phyloP scores from a whole-genome alignment of 2,113 vertebrate species.

The Rhinolophus sinicus region DNA sequence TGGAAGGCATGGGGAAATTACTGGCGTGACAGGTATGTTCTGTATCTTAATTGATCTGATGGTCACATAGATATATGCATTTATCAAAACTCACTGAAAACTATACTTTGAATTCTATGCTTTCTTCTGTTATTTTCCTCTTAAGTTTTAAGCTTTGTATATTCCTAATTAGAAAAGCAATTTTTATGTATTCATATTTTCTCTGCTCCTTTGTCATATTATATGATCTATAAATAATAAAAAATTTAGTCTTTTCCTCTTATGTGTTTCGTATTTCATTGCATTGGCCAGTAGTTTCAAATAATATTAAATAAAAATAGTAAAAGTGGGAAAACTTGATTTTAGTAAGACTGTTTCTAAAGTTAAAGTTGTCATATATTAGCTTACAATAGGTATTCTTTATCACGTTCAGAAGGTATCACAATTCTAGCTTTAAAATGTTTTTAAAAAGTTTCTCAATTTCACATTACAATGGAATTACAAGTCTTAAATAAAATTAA shows the following conservation, averaged over 20 bases:
- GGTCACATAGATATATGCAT: not conserved
- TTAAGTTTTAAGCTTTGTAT: not conserved
- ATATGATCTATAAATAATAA: not conserved
- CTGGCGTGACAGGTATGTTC: not conserved
- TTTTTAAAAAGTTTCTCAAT: not conserved
- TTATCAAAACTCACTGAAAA: conserved; percentile 14
- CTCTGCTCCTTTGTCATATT: conserved; percentile 3
- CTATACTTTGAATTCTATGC: not conserved
- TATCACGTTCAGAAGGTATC: conserved; percentile 9
- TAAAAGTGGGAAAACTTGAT: not conserved
- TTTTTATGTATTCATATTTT: conserved; percentile 27
- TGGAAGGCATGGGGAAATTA: not conserved
- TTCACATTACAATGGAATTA: not conserved
- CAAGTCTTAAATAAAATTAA: conserved; percentile 7
- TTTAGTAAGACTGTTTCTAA: not conserved
- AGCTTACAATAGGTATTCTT: not conserved
- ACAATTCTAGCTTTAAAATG: not conserved
- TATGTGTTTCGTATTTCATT: conserved; percentile 22
- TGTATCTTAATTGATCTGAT: not conserved
- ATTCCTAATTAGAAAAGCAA: not conserved
- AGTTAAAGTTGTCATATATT: not conserved
- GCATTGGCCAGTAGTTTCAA: not conserved
- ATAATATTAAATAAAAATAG: not conserved
- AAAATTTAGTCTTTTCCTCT: not conserved
- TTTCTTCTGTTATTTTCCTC: not conserved